Evolutionary conservation across 2,113 vertebrate species (phyloP).

Genomic region (Neotragus pygmaeus): DNA sequence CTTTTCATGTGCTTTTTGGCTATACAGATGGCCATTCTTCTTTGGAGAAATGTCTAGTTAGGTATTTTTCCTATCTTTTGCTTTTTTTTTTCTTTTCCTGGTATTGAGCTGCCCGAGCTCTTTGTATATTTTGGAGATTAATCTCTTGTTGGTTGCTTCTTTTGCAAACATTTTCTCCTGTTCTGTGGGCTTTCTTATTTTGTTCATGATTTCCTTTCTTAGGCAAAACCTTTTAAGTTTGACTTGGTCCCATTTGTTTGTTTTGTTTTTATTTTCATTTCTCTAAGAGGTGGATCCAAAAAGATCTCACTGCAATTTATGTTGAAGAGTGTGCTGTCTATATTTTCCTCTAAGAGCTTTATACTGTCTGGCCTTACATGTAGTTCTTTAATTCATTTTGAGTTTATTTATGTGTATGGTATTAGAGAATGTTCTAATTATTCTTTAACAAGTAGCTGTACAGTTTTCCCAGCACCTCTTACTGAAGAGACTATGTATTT

Average conservation of each 20-base stretch:
- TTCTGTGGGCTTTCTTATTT: background rate
- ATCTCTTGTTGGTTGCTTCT: background rate
- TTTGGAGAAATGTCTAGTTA: background rate
- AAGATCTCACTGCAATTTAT: background rate
- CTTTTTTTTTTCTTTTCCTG: background rate
- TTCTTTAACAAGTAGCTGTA: background rate
- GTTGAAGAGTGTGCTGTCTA: background rate
- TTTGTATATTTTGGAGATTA: background rate
- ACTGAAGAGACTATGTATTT: background rate
- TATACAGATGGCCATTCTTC: background rate
- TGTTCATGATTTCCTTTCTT: background rate
- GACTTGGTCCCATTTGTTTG: background rate
- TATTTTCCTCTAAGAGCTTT: background rate
- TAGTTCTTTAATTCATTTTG: background rate
- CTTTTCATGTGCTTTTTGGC: background rate
- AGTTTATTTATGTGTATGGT: background rate
- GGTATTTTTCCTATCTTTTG: background rate
- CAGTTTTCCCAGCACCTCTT: background rate
- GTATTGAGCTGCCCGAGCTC: background rate
- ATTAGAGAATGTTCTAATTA: background rate
- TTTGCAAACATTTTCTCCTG: background rate
- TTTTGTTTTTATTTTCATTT: background rate
- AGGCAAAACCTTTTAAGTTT: background rate
- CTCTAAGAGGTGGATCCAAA: background rate
- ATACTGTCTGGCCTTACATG: background rate